Evolutionary conservation across 1,140 invertebrate species (phyloP).

Genomic region (Bombyx mandarina): DNA sequence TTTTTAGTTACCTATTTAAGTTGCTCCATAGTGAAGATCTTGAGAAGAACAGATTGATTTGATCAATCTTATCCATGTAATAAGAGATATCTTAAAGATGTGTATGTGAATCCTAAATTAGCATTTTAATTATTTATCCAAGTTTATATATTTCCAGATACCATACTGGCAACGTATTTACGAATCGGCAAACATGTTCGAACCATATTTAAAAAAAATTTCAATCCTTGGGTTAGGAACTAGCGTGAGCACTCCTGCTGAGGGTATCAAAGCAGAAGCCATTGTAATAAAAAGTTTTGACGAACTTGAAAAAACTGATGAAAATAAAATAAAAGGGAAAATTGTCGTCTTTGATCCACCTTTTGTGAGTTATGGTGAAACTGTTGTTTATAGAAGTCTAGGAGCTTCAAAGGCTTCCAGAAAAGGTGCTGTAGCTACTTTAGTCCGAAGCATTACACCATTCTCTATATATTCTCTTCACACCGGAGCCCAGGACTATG

Average conservation of each 20-base stretch:
- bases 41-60: too few relatives aligned
- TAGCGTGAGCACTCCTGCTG: conserved; percentile 75
- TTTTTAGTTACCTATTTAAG: too few relatives aligned
- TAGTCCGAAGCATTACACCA: conserved; percentile 82
- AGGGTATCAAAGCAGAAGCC: conserved; percentile 79
- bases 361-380: conserved; percentile 74
- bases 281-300: conserved; percentile 79
- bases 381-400: conserved; percentile 57
- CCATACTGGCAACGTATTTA: conserved; percentile 70
- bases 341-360: conserved; percentile 83
- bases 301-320: conserved; percentile 70
- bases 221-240: conserved; percentile 75
- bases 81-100: too few relatives aligned
- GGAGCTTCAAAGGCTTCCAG: conserved; percentile 75
- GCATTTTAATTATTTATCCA: conserved; percentile 1
- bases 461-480: conserved; percentile 81
- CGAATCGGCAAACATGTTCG: conserved; percentile 73
- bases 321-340: conserved; percentile 73
- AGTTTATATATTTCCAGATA: conserved; percentile 47
- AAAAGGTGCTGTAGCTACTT: conserved; percentile 81
- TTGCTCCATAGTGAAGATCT: too few relatives aligned
- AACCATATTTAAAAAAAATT: conserved; percentile 71
- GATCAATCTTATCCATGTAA: too few relatives aligned
- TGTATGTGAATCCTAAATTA: background rate
- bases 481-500: conserved; percentile 77